Evolutionary conservation across 1,140 invertebrate species (phyloP).

Genomic region (Trichogramma pretiosum): DNA sequence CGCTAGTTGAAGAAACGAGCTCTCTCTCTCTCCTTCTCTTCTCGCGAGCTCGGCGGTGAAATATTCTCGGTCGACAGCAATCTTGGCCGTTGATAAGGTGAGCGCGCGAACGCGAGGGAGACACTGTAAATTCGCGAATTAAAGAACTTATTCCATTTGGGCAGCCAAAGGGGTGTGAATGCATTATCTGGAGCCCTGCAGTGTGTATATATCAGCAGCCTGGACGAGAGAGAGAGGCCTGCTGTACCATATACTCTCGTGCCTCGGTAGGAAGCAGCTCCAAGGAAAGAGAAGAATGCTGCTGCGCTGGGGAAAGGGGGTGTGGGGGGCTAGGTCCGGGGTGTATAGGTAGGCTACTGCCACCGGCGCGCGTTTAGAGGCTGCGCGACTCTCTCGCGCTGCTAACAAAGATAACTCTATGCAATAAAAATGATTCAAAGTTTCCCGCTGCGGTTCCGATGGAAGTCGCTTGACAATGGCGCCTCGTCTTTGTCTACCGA

Average conservation of each 20-base stretch:
- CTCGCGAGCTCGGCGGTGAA: conserved; percentile 6
- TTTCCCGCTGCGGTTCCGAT: conserved; percentile 47
- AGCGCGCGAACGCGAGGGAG: background rate
- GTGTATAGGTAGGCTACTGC: conserved; percentile 6
- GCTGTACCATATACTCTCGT: conserved; percentile 10
- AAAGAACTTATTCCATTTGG: conserved; percentile 50
- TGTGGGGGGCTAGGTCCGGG: conserved; percentile 17
- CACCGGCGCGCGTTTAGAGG: conserved; percentile 38
- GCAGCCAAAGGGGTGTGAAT: conserved; percentile 47
- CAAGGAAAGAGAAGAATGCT: conserved; percentile 19
- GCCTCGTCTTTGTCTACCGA: conserved; percentile 45
- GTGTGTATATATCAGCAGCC: conserved; percentile 43
- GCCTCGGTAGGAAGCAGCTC: conserved; percentile 10
- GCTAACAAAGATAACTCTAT: conserved; percentile 49
- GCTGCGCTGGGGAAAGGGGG: background rate
- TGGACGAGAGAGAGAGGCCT: conserved; percentile 19
- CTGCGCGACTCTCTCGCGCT: conserved; percentile 43
- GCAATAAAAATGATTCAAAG: conserved; percentile 51
- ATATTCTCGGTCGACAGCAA: conserved; percentile 20
- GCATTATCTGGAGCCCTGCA: conserved; percentile 42
- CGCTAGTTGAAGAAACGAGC: too few relatives aligned
- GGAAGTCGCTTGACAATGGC: conserved; percentile 45
- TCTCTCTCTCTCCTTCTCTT: too few relatives aligned
- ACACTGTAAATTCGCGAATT: conserved; percentile 43
- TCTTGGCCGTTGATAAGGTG: conserved; percentile 22